Evolutionary conservation across 2,797 vertebrate genomes (phyloP).

Genomic region (Babyrousa celebensis): DNA sequence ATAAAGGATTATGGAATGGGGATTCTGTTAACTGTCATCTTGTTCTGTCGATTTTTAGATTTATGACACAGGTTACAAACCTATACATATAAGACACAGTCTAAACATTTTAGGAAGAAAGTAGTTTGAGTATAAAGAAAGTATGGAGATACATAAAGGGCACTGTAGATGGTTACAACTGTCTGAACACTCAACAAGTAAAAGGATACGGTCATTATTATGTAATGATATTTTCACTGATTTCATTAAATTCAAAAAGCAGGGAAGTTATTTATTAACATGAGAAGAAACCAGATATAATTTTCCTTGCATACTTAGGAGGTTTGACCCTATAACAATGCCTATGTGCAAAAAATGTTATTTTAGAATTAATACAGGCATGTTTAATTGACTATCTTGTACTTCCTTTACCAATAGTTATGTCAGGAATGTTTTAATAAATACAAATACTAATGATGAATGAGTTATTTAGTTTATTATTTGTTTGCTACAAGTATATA

Average conservation of each 20-base stretch:
- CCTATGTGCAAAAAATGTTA: not conserved
- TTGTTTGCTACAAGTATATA: not conserved
- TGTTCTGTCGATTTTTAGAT: not conserved
- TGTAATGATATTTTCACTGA: not conserved
- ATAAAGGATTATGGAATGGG: not conserved
- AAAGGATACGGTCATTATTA: not conserved
- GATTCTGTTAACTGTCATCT: not conserved
- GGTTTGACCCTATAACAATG: not conserved
- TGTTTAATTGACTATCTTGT: not conserved
- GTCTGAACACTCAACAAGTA: not conserved
- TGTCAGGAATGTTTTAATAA: not conserved
- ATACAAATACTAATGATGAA: not conserved
- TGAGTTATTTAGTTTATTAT: not conserved
- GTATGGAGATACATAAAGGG: not conserved
- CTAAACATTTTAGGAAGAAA: not conserved
- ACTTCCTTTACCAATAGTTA: not conserved
- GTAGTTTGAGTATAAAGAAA: not conserved
- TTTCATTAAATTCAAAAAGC: not conserved
- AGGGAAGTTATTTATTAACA: not conserved
- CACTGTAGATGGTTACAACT: not conserved
- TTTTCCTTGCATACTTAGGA: not conserved
- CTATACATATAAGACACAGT: not conserved
- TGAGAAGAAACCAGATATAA: not conserved
- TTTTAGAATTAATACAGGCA: not conserved
- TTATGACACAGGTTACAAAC: not conserved